phyloP scores from a whole-genome alignment of 1,140 invertebrate genomes.

The Drosophila lacertosa region DNA sequence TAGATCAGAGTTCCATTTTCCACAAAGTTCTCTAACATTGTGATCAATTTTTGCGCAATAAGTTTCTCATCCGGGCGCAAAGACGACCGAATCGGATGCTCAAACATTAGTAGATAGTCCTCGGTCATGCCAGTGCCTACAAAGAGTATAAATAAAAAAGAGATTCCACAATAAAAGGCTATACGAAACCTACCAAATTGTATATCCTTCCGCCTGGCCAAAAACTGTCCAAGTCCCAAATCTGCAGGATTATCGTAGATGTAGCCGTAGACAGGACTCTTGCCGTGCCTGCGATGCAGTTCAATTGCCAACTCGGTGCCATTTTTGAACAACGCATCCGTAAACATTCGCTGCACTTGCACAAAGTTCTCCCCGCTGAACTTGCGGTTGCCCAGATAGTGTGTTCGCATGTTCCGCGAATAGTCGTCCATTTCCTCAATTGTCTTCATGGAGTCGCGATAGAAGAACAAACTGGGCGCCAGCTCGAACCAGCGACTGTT shows the following conservation, averaged over 20 bases:
- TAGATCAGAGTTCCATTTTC: too few relatives aligned
- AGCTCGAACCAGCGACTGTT: slow-evolving; percentile 40
- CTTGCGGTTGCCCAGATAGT: slow-evolving; percentile 34
- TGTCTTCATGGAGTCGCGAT: slow-evolving; percentile 22
- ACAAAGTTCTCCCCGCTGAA: slow-evolving; percentile 50
- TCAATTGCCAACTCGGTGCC: slow-evolving; percentile 28
- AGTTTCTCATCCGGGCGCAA: slow-evolving; percentile 32
- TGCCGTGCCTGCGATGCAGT: slow-evolving; percentile 27
- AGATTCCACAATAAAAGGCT: too few relatives aligned
- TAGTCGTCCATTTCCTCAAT: slow-evolving; percentile 31
- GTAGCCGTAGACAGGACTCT: slow-evolving; percentile 43
- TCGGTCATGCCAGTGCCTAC: slow-evolving; percentile 53
- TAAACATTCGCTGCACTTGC: slow-evolving; percentile 50
- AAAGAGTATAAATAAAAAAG: too few relatives aligned
- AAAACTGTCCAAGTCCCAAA: slow-evolving; percentile 31
- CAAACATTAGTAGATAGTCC: slow-evolving; percentile 47
- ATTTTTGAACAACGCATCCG: slow-evolving; percentile 53
- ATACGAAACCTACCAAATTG: slow-evolving; percentile 25
- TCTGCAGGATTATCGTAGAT: slow-evolving; percentile 61
- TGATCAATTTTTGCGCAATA: too few relatives aligned
- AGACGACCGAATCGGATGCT: too few relatives aligned
- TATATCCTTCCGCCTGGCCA: too few relatives aligned
- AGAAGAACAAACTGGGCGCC: slow-evolving; percentile 47
- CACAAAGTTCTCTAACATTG: too few relatives aligned
- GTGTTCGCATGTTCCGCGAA: slow-evolving; percentile 22